Evolutionary conservation across 2,113 vertebrate genomes (phyloP), one percentile per base, ranked within the genome.

Genomic region (Pomatorhinus ruficollis): DNA sequence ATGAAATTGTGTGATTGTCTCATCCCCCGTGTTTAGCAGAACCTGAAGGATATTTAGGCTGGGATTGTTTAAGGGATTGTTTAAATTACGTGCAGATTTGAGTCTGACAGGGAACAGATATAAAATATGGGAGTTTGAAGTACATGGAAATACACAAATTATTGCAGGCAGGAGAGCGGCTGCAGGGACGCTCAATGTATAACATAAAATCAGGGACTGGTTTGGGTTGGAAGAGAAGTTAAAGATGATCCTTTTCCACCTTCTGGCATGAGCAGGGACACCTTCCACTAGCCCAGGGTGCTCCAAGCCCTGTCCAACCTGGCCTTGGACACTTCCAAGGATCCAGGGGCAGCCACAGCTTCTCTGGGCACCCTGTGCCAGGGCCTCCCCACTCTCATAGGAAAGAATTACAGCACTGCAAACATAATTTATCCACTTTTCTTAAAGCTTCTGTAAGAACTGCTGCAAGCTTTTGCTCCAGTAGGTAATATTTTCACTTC

Each of bases 231-330:
- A 54, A 63, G 16, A 12, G 13, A 47, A 7, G 5, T 40, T n/a
- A 30, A 47, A 54, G 5, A 28, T 37, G 9, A 20, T 39, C 1
- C 13, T 9, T 6, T 70, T n/a, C n/a, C 8, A 27, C 4, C 6
- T 9, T 27, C 11, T 53, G 6, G 15, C 40, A 21, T 17, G 12
- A 11, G 3, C 23, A 39, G 23, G 27, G 63, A 87, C 40, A 54
- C 4, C 7, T 70, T 6, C 27, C 50, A 37, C 15, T 5, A 0
- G 0, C 22, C 66, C 66, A 42, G 66, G 4, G 0, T 42, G 52
- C 27, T 65, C 22, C 31, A 56, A 80, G 22, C 31, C 35, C 21
- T 0, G 0, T 65, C 21, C 35, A 88, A 0, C 10, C 42, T 81
- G 59, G 22, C 25, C 35, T 42, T 10, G 59, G 50, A 6, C 59